Base-by-base conservation (phyloP, 2,113 vertebrate genomes). In the Rhinogobius similis region DNA sequence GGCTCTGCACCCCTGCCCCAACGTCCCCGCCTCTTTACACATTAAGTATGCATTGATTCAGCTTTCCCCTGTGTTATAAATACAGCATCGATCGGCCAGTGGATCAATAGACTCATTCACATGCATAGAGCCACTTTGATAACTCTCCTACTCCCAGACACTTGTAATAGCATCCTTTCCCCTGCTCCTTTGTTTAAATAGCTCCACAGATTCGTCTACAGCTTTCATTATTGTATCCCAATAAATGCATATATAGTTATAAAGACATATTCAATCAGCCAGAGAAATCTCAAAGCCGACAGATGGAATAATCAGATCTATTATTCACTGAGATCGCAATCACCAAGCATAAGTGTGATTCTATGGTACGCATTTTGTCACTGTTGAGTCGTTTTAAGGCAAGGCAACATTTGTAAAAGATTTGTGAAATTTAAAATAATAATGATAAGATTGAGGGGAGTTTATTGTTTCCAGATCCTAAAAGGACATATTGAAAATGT, bases 61-160 rank as follows among this genome's bases (percentile, higher is more conserved):
- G 89, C 93, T 82, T 87, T 89, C 91, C 89, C 81, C 86, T 73
- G 87, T 76, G 93, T 90, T 92, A 88, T 92, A 93, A 92, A 95
- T 92, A 94, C 93, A 78, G 87, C 68, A 97, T 97, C 87, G 95
- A 97, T 95, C 90, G 9, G 62, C 61, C 52, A 62, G 6, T 1
- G 68, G 91, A 94, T 92, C 86, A 87, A 94, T 92, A 86, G 70
- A 87, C 94, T 97, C 95, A 96, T 98, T 97, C 92, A 93, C 92
- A 97, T 98, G 93, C 96, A 73, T 86, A 88, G 82, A 91, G 86
- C 84, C 81, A 69, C 92, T 94, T 93, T 94, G 73, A 91, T 93
- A 93, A 94, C 94, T 94, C 93, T 92, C 93, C 93, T 91, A 92
- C 90, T 79, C 79, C 16, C 58, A 92, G 87, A 88, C 88, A 89